Base-by-base conservation (phyloP, 2,797 vertebrate genomes). In the Coregonus suidteri region DNA sequence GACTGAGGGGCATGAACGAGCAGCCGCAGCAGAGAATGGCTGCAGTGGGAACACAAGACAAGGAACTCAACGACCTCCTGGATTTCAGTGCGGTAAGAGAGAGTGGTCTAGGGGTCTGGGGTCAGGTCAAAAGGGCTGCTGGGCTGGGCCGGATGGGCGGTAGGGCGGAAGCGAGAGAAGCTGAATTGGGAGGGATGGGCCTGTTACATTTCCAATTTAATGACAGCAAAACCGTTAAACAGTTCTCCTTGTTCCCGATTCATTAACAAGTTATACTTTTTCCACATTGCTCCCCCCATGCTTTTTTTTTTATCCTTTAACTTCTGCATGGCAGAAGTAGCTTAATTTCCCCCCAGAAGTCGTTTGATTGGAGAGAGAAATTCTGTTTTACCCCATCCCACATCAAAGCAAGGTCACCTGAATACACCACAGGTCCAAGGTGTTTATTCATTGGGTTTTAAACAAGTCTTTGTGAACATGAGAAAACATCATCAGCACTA, bases 81-180 rank as follows among this genome's bases (percentile, higher is more conserved):
- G 98, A 99, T 96, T 99, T 99, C 95, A 99, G 98, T 90, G 97
- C 97, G 97, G 98, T 99, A 94, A 99, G 98, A 79, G 87, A 82
- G 78, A 31, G 66, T 73, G 76, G 67, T 77, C 76, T 81, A 74
- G 67, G 67, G 84, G 84, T 64, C 53, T 75, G 67, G 74, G 74
- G 31, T 37, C 74, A 67, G 65, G 25, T 20, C 53, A 35, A 31
- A 71, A 14, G 41, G 41, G 70, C 51, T 56, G 52, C 25, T 6
- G 25, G 47, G 51, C 11, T 31, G 74, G 37, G 64, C 25, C 13
- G n/a, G 59, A 7, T 47, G 41, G 41, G 2, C 41, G 41, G 41
- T 31, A 30, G n/a, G 56, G 56, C 76, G 16, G 52, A 41, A 0
- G 66, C 72, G 72, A 62, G 35, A 51, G 65, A 76, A 31, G 20